phyloP scores from a whole-genome alignment of 2,888 invertebrate species.

The Drosophila seclusa region DNA sequence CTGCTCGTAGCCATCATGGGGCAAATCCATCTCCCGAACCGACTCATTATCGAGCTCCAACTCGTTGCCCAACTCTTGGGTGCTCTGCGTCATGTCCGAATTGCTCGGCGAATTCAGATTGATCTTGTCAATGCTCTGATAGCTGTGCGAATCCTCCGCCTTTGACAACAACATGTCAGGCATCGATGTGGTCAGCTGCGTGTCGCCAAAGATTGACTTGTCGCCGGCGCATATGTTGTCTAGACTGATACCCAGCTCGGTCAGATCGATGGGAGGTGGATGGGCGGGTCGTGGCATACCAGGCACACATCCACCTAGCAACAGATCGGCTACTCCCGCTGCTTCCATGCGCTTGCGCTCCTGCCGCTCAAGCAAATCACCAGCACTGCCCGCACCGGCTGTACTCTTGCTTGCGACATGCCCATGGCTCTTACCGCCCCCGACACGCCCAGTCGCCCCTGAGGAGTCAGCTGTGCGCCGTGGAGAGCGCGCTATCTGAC shows the following conservation, averaged over 20 bases:
- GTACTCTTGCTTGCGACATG: constrained; percentile 56
- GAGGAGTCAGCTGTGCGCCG: constrained; percentile 57
- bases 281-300: constrained; percentile 86
- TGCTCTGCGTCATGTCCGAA: constrained; percentile 83
- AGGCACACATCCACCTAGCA: constrained; percentile 79
- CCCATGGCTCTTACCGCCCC: constrained; percentile 32
- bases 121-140: constrained; percentile 84
- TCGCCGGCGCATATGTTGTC: constrained; percentile 86
- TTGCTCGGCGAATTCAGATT: constrained; percentile 83
- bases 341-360: constrained; percentile 78
- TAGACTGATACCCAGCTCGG: constrained; percentile 86
- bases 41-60: constrained; percentile 81
- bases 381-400: constrained; percentile 76
- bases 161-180: constrained; percentile 86
- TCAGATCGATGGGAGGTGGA: constrained; percentile 87
- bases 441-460: constrained; percentile 82
- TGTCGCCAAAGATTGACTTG: constrained; percentile 84
- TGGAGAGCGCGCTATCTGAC: constrained; percentile 85
- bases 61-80: constrained; percentile 83
- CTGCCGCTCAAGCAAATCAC: constrained; percentile 79
- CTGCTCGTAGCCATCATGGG: constrained; percentile 79
- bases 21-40: constrained; percentile 72
- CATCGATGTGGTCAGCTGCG: constrained; percentile 87
- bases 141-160: constrained; percentile 83
- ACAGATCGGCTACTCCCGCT: constrained; percentile 79